Evolutionary conservation across 1,140 invertebrate genomes (phyloP).

Genomic region (Macrostomum lignano): DNA sequence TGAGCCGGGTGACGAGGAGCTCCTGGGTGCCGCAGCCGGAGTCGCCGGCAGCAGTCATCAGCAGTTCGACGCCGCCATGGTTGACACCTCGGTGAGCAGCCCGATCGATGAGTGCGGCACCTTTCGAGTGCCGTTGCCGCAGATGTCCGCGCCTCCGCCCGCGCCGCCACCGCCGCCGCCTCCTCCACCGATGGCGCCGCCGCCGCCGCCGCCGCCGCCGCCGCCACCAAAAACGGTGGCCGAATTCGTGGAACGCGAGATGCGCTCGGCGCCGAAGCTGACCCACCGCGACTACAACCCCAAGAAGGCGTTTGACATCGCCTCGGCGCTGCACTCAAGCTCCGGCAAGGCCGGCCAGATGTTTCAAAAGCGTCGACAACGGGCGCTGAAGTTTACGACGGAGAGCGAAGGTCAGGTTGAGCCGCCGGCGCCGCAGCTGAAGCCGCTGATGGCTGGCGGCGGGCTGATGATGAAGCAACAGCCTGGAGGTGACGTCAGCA

Average conservation of each 20-base stretch:
- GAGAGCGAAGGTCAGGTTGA: not conserved
- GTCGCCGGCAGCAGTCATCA: not conserved
- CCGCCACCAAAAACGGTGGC: not conserved
- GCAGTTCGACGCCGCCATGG: not conserved
- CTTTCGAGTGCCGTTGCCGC: not conserved
- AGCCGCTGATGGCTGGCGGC: no score
- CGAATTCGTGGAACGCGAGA: slow-evolving; percentile 3
- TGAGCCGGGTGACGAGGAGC: not conserved
- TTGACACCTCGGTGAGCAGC: not conserved
- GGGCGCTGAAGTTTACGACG: slow-evolving; percentile 1
- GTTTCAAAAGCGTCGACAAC: not conserved
- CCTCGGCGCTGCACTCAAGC: slow-evolving; percentile 1
- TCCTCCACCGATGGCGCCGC: not conserved
- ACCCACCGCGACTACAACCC: not conserved
- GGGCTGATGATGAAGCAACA: no score
- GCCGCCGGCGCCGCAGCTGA: not conserved
- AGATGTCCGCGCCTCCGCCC: not conserved
- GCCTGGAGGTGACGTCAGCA: no score
- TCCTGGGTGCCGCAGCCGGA: not conserved
- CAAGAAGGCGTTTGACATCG: slow-evolving; percentile 4
- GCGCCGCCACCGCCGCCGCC: slow-evolving; percentile 1
- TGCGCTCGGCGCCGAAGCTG: not conserved
- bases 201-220: slow-evolving; percentile 4
- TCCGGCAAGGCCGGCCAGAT: not conserved
- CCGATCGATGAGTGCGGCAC: not conserved